These are phyloP conservation scores for Cerastis leucographa DNA, from an alignment of 2,888 invertebrate species.

Conservation along the genomic window DNA sequence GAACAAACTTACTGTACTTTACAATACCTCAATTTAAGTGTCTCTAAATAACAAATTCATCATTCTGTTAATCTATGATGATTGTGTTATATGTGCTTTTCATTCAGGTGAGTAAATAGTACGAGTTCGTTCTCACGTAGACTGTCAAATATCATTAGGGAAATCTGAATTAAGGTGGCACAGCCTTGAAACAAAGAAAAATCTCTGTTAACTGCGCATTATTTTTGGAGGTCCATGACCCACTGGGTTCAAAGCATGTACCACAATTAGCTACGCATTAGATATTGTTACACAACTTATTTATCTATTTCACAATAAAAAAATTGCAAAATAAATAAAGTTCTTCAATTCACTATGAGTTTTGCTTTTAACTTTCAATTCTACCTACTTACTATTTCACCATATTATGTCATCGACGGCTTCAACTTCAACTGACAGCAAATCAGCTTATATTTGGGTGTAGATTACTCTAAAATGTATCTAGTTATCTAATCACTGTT, in stretches of 20 bases:
- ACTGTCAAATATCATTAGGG: conserved; percentile 30
- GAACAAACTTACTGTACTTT: background rate
- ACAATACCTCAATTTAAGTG: background rate
- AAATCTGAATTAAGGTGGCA: conserved; percentile 47
- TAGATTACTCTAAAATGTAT: background rate
- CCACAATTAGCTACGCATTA: conserved; percentile 64
- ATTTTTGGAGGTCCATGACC: conserved; percentile 79
- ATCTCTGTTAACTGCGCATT: conserved; percentile 74
- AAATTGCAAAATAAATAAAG: background rate
- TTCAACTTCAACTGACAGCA: background rate
- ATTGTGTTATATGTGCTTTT: background rate
- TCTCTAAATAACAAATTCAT: background rate
- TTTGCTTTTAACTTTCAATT: background rate
- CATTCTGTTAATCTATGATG: conserved; percentile 5
- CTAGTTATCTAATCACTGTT: conserved; percentile 21
- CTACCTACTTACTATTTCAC: conserved; percentile 11
- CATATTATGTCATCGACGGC: conserved; percentile 4
- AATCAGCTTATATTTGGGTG: background rate
- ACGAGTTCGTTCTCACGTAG: conserved; percentile 32
- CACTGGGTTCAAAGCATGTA: conserved; percentile 67
- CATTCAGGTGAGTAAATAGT: conserved; percentile 19
- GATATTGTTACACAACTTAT: conserved; percentile 60
- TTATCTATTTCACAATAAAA: conserved; percentile 55
- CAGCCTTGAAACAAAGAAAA: conserved; percentile 74
- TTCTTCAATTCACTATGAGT: conserved; percentile 17